These are phyloP conservation scores for Alectura lathami DNA, from an alignment of 2,113 vertebrate species.

Conservation along the genomic window DNA sequence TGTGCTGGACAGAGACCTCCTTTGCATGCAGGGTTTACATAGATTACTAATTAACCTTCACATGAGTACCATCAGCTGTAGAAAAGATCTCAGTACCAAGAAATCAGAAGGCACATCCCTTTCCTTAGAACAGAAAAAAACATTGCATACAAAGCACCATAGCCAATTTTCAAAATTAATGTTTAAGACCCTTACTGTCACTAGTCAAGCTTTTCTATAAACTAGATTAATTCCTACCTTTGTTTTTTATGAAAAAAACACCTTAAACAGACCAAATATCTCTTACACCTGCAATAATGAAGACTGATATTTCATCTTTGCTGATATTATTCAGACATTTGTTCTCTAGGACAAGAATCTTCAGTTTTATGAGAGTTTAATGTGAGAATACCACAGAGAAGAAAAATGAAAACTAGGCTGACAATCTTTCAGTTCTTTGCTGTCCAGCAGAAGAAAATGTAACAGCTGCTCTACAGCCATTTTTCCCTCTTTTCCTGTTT, in stretches of 20 bases:
- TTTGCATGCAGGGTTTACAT: background rate
- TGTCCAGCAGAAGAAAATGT: background rate
- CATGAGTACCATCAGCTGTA: background rate
- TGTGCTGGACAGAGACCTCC: background rate
- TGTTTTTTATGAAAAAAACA: background rate
- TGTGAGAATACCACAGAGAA: background rate
- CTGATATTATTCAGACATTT: background rate
- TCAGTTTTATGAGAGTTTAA: background rate
- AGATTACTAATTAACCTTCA: background rate
- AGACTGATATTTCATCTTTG: fast-evolving
- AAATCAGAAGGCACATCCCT: background rate
- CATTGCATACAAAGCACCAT: too few species aligned
- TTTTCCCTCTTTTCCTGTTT: background rate
- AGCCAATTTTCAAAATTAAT: background rate
- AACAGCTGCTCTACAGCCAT: background rate
- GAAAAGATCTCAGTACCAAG: background rate
- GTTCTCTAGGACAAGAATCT: background rate
- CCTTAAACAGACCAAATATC: background rate
- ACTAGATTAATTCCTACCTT: background rate
- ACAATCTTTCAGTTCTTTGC: background rate
- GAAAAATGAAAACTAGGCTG: background rate
- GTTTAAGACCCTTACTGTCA: background rate
- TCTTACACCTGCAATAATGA: background rate
- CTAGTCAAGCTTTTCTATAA: background rate
- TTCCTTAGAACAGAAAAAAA: background rate